A percentile compares a stretch with the other conserved stretches of the same genome.
phyloP scores from a whole-genome alignment of 2,113 vertebrate species.

The Neodon shergylaensis region DNA sequence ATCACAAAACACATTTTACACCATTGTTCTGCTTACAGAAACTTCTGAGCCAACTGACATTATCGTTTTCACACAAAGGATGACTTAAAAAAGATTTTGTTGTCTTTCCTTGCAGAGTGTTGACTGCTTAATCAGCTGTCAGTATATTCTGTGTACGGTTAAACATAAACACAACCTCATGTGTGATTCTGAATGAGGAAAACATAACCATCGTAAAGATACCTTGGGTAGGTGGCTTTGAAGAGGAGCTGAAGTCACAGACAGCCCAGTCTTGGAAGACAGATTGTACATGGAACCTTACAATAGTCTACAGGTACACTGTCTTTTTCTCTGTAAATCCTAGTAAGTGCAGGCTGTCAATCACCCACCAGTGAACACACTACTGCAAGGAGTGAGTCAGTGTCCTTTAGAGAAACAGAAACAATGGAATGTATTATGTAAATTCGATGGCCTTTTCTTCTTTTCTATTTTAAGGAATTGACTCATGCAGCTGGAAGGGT shows the following conservation, averaged over 20 bases:
- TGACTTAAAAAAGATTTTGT: constrained; percentile 24
- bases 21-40: constrained; percentile 53
- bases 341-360: constrained; percentile 11
- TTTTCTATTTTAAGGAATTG: not conserved
- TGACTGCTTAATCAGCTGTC: constrained; percentile 60
- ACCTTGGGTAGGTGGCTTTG: not conserved
- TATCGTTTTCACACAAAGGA: constrained; percentile 60
- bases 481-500: not conserved
- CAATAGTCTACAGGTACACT: not conserved
- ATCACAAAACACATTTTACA: constrained; percentile 49
- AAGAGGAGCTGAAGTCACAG: not conserved
- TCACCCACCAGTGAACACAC: constrained; percentile 5
- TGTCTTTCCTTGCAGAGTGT: constrained; percentile 50
- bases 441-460: not conserved
- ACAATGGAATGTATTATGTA: not conserved
- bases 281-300: not conserved
- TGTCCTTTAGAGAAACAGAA: constrained; percentile 14
- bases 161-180: constrained; percentile 59
- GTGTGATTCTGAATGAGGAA: constrained; percentile 43
- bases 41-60: constrained; percentile 34
- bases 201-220: constrained; percentile 7
- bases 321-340: constrained; percentile 50
- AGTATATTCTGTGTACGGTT: not conserved
- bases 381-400: not conserved
- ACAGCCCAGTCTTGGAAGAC: not conserved